These are phyloP conservation scores for Ctenopoma multispine DNA, from an alignment of 2,797 vertebrate species.

Conservation along the genomic window DNA sequence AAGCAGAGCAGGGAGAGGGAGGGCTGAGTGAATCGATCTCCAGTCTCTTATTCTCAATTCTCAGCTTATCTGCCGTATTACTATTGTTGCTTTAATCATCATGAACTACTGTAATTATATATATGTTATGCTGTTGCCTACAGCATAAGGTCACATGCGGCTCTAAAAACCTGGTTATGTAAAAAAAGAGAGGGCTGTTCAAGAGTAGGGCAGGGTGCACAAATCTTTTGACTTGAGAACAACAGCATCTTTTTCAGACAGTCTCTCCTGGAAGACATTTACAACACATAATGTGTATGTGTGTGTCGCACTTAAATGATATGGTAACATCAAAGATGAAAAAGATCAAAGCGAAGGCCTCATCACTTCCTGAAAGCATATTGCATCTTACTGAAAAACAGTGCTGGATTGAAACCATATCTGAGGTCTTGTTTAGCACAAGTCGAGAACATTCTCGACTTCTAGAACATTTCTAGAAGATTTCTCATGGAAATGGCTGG, in stretches of 20 bases:
- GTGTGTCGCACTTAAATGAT: slow-evolving; percentile 38
- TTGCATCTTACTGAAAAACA: slow-evolving; percentile 46
- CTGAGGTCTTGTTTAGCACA: neutral
- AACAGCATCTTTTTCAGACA: neutral
- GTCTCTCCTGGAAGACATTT: neutral
- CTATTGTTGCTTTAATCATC: too few relatives aligned
- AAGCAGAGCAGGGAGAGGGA: too few relatives aligned
- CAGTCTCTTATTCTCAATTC: too few relatives aligned
- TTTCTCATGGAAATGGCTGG: neutral
- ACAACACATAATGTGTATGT: slow-evolving; percentile 34
- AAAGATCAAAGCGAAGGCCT: slow-evolving; percentile 46
- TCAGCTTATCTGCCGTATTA: too few relatives aligned
- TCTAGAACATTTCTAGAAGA: too few relatives aligned
- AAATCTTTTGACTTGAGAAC: neutral
- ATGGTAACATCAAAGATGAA: slow-evolving; percentile 51
- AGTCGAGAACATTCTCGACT: too few relatives aligned
- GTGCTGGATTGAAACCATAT: slow-evolving; percentile 12
- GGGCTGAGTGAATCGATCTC: too few relatives aligned
- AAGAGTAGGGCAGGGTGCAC: neutral
- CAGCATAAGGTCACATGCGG: neutral
- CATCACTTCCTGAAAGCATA: slow-evolving; percentile 27
- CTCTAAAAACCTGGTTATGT: neutral
- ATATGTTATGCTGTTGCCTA: too few relatives aligned
- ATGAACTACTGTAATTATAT: too few relatives aligned
- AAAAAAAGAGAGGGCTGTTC: too few relatives aligned